Evolutionary conservation across 1,140 invertebrate species (phyloP).

Genomic region (Neocloeon triangulifer): DNA sequence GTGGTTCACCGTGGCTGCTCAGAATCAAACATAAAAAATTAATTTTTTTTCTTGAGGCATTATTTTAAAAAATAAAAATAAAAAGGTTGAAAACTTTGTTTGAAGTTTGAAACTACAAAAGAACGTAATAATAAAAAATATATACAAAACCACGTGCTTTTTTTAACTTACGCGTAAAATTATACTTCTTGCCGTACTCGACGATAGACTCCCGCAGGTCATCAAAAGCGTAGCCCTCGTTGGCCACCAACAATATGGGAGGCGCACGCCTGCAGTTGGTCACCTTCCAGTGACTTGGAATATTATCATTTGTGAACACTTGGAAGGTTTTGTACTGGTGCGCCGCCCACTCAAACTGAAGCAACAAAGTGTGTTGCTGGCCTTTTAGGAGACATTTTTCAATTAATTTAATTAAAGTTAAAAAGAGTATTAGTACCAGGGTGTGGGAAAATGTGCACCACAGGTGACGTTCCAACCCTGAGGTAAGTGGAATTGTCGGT

Average conservation of each 20-base stretch:
- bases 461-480: constrained; percentile 19
- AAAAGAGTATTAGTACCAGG: too few relatives aligned
- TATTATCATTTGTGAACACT: constrained; percentile 30
- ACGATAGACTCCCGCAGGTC: constrained; percentile 20
- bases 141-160: neutral
- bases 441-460: constrained; percentile 27
- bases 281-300: constrained; percentile 31
- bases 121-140: constrained; percentile 2
- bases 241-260: constrained; percentile 28
- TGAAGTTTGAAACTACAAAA: too few relatives aligned
- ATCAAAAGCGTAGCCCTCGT: constrained; percentile 30
- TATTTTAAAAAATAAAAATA: constrained; percentile 5
- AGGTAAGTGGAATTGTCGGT: constrained; percentile 23
- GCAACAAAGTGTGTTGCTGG: too few relatives aligned
- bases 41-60: neutral
- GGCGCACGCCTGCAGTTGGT: constrained; percentile 29
- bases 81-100: constrained; percentile 2
- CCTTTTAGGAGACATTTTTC: too few relatives aligned
- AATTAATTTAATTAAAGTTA: too few relatives aligned
- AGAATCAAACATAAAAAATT: constrained; percentile 7
- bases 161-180: constrained; percentile 18
- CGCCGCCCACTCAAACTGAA: constrained; percentile 22
- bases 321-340: constrained; percentile 20
- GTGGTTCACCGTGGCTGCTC: constrained; percentile 20
- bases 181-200: constrained; percentile 21